A percentile compares a stretch with the other conserved stretches of the same genome.
phyloP scores from a whole-genome alignment of 2,797 vertebrate species.

The Malacoctenus gilli region DNA sequence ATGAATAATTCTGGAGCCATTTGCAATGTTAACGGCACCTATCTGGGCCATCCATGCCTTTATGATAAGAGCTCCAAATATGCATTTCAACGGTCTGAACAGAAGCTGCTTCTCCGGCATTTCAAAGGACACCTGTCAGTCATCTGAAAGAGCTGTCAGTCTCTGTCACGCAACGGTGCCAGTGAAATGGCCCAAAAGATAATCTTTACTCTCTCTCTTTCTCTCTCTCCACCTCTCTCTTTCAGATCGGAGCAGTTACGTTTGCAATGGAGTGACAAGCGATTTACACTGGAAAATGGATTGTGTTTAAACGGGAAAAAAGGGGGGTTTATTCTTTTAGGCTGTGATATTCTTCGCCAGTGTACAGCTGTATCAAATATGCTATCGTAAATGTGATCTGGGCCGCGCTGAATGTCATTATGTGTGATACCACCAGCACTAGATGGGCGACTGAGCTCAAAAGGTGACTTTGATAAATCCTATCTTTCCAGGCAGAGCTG shows the following conservation, averaged over 20 bases:
- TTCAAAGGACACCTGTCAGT: conserved; percentile 99
- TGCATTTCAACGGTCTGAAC: conserved; percentile 99
- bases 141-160: conserved; percentile 98
- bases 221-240: conserved; percentile 76
- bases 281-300: conserved; percentile 94
- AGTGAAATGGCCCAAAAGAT: conserved; percentile 94
- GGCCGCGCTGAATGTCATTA: conserved; percentile 85
- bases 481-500: conserved; percentile 75
- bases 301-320: conserved; percentile 86
- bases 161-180: conserved; percentile 88
- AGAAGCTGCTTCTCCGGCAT: conserved; percentile 94
- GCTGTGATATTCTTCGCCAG: conserved; percentile 84
- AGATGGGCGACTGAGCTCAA: conserved; percentile 85
- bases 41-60: conserved; percentile 99
- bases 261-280: conserved; percentile 95
- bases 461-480: conserved; percentile 89
- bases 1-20: conserved; percentile 99
- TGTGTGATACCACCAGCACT: conserved; percentile 82
- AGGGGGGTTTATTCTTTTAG: conserved; percentile 87
- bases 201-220: conserved; percentile 91
- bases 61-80: conserved; percentile 99
- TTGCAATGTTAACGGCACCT: conserved; percentile 99
- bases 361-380: conserved; percentile 91
- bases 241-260: conserved; percentile 90
- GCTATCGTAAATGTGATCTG: conserved; percentile 91